Evolutionary conservation across 2,797 vertebrate species (phyloP), one percentile per base, ranked within the genome.

Genomic region (Ceryle rudis): DNA sequence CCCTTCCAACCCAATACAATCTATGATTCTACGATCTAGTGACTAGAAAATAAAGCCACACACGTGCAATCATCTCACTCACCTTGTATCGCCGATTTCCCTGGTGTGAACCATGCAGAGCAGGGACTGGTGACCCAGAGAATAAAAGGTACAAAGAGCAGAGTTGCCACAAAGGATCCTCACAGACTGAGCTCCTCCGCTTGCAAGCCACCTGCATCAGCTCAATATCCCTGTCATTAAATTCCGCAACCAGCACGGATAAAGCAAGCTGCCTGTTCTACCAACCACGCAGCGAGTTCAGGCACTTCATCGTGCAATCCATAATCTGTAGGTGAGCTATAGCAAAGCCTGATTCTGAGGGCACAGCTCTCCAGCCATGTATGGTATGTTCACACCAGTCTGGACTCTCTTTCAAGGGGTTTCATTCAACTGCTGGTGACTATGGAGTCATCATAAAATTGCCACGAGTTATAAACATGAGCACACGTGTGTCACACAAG

Each of bases 351-450:
- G 5, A 7, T 23, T 20, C 42, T 62, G 35, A 72, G 73, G 35
- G 67, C 4, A 47, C 0, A 0, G 75, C 77, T 72, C 74, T 52
- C 69, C 22, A 0, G 0, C 8, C 20, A 51, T 5, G 15, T 5
- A 7, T 62, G 18, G 55, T 0, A 13, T 7, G 31, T 49, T 64
- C 61, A 20, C 73, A 35, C 86, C 54, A 58, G 64, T 4, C 67
- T 15, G n/a, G 11, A 13, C 42, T 21, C 49, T 31, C 31, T 5
- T 55, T 11, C 14, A 37, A 71, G 67, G 41, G 8, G 23, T 55
- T 92, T 37, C 20, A 35, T 39, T 33, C 42, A 70, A 3, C 60
- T 66, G 41, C 74, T 60, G 75, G 25, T 73, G 52, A n/a, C 71
- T 13, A 5, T 0, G 10, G 82, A 90, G 35, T 21, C 70, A 31